phyloP scores from a whole-genome alignment of 2,113 vertebrate genomes.

The Micronisus gabar region DNA sequence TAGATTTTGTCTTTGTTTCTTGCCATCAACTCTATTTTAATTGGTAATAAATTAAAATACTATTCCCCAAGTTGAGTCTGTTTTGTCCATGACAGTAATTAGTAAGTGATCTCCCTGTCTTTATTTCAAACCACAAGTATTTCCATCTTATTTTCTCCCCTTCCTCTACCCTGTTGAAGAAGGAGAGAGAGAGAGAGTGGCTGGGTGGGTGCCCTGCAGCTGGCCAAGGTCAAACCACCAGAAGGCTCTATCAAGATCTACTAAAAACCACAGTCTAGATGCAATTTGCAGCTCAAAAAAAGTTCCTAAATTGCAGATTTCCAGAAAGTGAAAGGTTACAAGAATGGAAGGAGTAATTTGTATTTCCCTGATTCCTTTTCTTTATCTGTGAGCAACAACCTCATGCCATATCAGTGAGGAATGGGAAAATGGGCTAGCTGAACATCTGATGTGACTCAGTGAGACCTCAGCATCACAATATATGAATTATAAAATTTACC shows the following conservation, averaged over 20 bases:
- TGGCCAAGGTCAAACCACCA: neutral
- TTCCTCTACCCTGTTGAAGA: neutral
- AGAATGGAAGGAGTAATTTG: neutral
- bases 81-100: neutral
- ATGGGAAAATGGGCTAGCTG: neutral
- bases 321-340: neutral
- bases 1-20: neutral
- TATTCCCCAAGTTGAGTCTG: neutral
- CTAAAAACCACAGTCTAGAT: neutral
- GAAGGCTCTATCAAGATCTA: neutral
- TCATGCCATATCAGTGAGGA: neutral
- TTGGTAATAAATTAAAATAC: neutral
- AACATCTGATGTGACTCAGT: neutral
- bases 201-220: neutral
- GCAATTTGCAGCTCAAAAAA: neutral
- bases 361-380: neutral
- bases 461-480: neutral
- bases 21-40: neutral
- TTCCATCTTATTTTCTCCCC: neutral
- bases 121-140: neutral
- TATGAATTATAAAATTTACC: neutral
- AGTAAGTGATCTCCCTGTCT: neutral
- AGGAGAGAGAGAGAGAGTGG: accelerated
- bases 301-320: neutral
- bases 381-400: neutral